A percentile compares a stretch with the other conserved stretches of the same genome.
Conservation (phyloP, 1,140 invertebrate species). For the Portunus trituberculatus region DNA sequence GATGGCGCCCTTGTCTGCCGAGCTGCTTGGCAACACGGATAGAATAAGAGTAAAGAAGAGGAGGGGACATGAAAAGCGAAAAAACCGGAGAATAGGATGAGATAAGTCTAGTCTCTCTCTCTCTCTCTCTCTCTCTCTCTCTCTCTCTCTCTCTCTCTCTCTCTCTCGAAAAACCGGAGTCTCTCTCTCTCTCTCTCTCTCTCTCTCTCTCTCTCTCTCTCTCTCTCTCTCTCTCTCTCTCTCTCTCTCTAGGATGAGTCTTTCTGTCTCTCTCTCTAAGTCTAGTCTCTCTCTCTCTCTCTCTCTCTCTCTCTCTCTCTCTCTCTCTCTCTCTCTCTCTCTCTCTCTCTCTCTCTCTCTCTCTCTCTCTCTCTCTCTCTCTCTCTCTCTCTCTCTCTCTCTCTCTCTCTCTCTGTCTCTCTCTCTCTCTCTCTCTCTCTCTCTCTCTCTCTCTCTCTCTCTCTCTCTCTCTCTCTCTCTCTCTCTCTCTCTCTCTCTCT, state of each 20-base stretch:
- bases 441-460: background rate
- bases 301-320: slow-evolving; percentile 7
- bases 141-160: slow-evolving; percentile 20
- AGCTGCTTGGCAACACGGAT: too few relatives aligned
- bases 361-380: background rate
- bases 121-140: background rate
- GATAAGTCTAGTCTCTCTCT: too few relatives aligned
- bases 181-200: background rate
- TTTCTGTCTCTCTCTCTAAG: background rate
- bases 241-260: slow-evolving; percentile 18
- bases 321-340: slow-evolving; percentile 20
- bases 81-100: too few relatives aligned
- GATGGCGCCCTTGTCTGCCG: too few relatives aligned
- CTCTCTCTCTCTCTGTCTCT: slow-evolving; percentile 6
- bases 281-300: too few relatives aligned
- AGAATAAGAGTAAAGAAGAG: too few relatives aligned
- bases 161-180: too few relatives aligned
- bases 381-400: slow-evolving; percentile 20
- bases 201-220: background rate
- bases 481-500: slow-evolving; percentile 14
- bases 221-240: slow-evolving; percentile 20
- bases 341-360: background rate
- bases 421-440: background rate
- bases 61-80: too few relatives aligned
- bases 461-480: slow-evolving; percentile 20